Conservation (phyloP, 1,140 invertebrate species). For the Elymnias hypermnestra region DNA sequence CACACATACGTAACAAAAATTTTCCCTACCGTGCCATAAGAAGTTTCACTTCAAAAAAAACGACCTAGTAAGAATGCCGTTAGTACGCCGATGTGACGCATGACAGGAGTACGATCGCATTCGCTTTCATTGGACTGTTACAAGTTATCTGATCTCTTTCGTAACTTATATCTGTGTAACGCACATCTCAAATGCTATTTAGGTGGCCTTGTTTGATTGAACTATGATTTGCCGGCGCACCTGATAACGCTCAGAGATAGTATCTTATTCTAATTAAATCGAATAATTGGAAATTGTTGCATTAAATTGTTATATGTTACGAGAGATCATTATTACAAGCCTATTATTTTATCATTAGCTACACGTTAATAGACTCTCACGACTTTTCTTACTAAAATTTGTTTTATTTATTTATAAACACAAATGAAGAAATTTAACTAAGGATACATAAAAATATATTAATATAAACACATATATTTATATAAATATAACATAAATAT, state of each 20-base stretch:
- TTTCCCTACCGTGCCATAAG: too few relatives aligned
- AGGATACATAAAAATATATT: too few relatives aligned
- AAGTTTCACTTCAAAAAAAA: too few relatives aligned
- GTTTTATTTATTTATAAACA: too few relatives aligned
- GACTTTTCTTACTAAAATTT: too few relatives aligned
- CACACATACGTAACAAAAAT: too few relatives aligned
- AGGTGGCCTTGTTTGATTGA: conserved; percentile 40
- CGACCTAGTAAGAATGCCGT: too few relatives aligned
- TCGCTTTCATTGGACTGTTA: conserved; percentile 47
- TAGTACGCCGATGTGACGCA: conserved; percentile 17
- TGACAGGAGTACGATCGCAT: conserved; percentile 39
- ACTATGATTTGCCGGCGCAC: conserved; percentile 36
- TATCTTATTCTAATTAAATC: conserved; percentile 24
- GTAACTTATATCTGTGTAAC: conserved; percentile 42
- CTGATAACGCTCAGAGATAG: conserved; percentile 23
- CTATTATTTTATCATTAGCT: not conserved
- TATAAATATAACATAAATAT: too few relatives aligned
- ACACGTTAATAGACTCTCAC: too few relatives aligned
- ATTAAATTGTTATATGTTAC: conserved; percentile 10
- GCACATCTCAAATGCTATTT: conserved; percentile 39
- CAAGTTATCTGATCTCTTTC: conserved; percentile 58
- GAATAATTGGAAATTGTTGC: conserved; percentile 17
- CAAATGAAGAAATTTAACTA: too few relatives aligned
- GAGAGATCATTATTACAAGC: conserved; percentile 1
- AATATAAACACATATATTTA: too few relatives aligned